A percentile compares a stretch with the other conserved stretches of the same genome.
Conservation (phyloP, 2,888 invertebrate genomes). For the Arrhopalites spinosus region DNA sequence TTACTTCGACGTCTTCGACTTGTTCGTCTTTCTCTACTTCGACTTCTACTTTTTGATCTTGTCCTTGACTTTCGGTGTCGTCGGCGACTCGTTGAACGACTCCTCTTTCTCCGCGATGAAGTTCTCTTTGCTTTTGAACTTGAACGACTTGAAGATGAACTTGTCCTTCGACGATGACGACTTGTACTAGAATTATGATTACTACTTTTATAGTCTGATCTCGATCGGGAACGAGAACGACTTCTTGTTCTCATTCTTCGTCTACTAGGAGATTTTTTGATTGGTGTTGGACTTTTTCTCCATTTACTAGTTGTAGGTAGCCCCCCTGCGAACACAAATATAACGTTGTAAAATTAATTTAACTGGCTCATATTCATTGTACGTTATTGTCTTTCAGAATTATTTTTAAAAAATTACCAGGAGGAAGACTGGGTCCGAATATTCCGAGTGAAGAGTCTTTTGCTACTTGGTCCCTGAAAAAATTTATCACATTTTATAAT, state of each 20-base stretch:
- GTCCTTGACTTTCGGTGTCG: background rate
- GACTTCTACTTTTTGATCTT: background rate
- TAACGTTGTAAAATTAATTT: too few relatives aligned
- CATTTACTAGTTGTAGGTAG: constrained; percentile 11
- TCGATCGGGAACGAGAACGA: background rate
- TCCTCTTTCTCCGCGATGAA: background rate
- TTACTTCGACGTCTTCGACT: background rate
- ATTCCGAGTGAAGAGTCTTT: background rate
- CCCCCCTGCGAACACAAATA: too few relatives aligned
- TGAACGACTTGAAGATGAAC: constrained; percentile 31
- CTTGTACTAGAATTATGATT: constrained; percentile 30
- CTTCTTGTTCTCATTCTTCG: background rate
- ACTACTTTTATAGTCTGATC: constrained; percentile 1
- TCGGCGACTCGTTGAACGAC: background rate
- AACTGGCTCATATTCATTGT: too few relatives aligned
- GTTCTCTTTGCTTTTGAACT: background rate
- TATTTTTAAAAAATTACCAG: too few relatives aligned
- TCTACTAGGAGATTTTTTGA: constrained; percentile 20
- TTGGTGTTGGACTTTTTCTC: constrained; percentile 1
- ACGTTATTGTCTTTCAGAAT: too few relatives aligned
- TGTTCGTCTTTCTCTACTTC: constrained; percentile 5
- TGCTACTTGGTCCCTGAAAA: background rate
- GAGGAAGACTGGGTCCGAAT: constrained; percentile 37
- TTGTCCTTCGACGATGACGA: constrained; percentile 26
- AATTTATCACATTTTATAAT: background rate